Base-by-base conservation (phyloP, 2,888 invertebrate genomes). In the Agonum fuliginosum region DNA sequence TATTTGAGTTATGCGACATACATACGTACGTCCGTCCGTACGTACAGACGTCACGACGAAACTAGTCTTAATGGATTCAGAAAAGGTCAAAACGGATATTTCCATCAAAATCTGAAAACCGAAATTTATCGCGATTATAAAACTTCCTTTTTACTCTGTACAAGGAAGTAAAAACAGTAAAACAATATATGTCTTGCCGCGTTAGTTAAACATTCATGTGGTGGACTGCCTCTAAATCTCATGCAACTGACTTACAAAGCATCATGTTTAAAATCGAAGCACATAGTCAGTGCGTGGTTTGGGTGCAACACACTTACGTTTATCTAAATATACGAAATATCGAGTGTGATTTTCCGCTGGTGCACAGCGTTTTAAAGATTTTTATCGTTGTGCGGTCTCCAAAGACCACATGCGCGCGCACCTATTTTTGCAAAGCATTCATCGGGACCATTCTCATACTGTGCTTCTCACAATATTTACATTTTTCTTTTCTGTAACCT, bases 261-360 rank as follows among this genome's bases (percentile, higher is more conserved):
- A 30, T 14, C 14, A 17, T 14, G 22, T 37, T 69, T 69, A 43
- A 22, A 69, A 69, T 43, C 41, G 22, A 8, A 43, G 43, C 43
- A 43, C 24, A 43, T 69, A 41, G 17, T 20, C 69, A 41, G 43
- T 43, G 69, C 69, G 43, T 69, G 69, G 34, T 41, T 24, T 24
- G 69, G 8, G 41, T 69, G 69, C 41, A 43, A 37, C 65, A n/a
- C n/a, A n/a, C 19, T 41, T n/a, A 20, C 34, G 41, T 69, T 22
- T 22, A 69, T 69, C 43, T 69, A 69, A 69, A 69, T 69, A 43
- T 43, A 69, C 22, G 43, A 24, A 69, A 69, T 69, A 69, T 69
- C 69, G 69, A 69, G 69, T 43, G 43, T 22, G 43, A 69, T 69
- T 69, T 69, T 43, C 41, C 22, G 69, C 20, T 43, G 24, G 20